Evolutionary conservation across 2,888 invertebrate species (phyloP).

Genomic region (Unio delphinus): DNA sequence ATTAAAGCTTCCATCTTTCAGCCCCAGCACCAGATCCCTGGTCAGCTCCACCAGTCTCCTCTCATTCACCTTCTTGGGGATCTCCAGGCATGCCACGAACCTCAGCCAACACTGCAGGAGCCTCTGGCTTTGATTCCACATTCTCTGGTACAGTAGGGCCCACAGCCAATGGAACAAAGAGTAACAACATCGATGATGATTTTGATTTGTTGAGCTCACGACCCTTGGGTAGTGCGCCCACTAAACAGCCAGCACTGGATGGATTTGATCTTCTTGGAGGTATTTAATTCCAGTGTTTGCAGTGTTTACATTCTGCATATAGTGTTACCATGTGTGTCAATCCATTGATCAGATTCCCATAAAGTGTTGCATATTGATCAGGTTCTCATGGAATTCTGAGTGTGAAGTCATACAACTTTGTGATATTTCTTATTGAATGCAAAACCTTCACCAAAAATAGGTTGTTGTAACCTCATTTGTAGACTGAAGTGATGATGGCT

Average conservation of each 20-base stretch:
- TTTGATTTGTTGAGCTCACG: conserved; percentile 66
- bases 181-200: conserved; percentile 61
- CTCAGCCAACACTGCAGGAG: conserved; percentile 23
- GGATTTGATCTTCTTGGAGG: conserved; percentile 61
- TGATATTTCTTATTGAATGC: too few species aligned
- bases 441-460: too few species aligned
- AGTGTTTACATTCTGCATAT: neutral
- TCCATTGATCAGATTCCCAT: neutral
- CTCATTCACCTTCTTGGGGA: conserved; percentile 25
- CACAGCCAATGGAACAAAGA: conserved; percentile 47
- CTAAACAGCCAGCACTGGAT: conserved; percentile 43
- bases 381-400: too few species aligned
- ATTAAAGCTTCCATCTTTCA: neutral
- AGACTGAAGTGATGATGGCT: too few species aligned
- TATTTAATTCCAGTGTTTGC: conserved; percentile 20
- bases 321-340: neutral
- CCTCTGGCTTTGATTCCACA: conserved; percentile 27
- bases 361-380: too few species aligned
- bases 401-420: too few species aligned
- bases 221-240: conserved; percentile 47
- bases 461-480: too few species aligned
- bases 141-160: conserved; percentile 18
- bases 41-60: conserved; percentile 40
- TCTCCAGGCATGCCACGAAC: conserved; percentile 18
- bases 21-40: conserved; percentile 38